Evolutionary conservation across 2,888 invertebrate genomes (phyloP).

Genomic region (Aspidapion aeneum): DNA sequence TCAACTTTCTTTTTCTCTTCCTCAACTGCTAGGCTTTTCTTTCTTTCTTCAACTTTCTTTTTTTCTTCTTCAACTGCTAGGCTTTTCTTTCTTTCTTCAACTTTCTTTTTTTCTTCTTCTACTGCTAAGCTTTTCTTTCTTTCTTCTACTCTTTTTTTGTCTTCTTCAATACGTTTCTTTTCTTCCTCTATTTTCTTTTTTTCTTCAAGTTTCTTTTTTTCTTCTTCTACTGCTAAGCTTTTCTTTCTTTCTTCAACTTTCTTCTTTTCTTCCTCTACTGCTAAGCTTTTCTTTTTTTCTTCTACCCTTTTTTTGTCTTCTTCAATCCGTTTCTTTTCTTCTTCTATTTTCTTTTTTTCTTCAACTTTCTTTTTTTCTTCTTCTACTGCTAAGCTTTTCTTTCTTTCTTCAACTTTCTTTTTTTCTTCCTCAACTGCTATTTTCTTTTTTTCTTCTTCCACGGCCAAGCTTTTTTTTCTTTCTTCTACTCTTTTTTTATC

Average conservation of each 20-base stretch:
- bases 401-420: too few relatives aligned
- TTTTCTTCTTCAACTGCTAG: slow-evolving; percentile 42
- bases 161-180: neutral
- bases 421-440: too few relatives aligned
- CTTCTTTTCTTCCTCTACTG: slow-evolving; percentile 41
- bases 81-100: slow-evolving; percentile 36
- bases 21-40: slow-evolving; percentile 43
- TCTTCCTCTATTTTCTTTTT: slow-evolving; percentile 28
- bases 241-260: slow-evolving; percentile 47
- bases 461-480: neutral
- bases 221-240: too few relatives aligned
- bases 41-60: slow-evolving; percentile 48
- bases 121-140: slow-evolving; percentile 26
- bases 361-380: too few relatives aligned
- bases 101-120: slow-evolving; percentile 47
- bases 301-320: slow-evolving; percentile 45
- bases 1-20: slow-evolving; percentile 31
- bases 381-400: too few relatives aligned
- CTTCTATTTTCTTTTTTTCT: too few relatives aligned
- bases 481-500: neutral
- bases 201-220: slow-evolving; percentile 47
- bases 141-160: neutral
- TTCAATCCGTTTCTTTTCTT: too few relatives aligned
- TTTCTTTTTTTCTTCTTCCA: too few relatives aligned
- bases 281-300: slow-evolving; percentile 37